Evolutionary conservation across 2,888 invertebrate genomes (phyloP).

Genomic region (Serripes groenlandicus): DNA sequence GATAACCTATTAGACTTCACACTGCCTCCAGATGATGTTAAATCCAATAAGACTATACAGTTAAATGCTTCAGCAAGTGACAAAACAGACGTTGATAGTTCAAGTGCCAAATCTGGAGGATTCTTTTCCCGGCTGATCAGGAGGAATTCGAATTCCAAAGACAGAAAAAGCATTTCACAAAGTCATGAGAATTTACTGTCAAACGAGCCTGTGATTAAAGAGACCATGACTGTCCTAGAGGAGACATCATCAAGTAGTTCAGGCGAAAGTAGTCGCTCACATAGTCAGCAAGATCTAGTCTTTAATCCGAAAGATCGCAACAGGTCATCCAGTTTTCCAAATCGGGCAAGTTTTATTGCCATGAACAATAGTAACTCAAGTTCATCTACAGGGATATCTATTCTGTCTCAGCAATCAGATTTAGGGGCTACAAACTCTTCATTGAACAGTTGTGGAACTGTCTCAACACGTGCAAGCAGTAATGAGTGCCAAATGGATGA

Average conservation of each 20-base stretch:
- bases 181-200: conserved; percentile 79
- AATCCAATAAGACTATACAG: conserved; percentile 33
- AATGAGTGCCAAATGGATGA: conserved; percentile 61
- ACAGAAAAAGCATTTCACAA: conserved; percentile 77
- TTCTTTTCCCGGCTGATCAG: conserved; percentile 80
- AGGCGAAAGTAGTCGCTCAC: conserved; percentile 61
- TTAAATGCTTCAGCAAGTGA: conserved; percentile 31
- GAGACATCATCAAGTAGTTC: conserved; percentile 68
- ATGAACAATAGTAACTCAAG: conserved; percentile 66
- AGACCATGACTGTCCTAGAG: conserved; percentile 48
- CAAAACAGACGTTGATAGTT: conserved; percentile 34
- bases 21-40: conserved; percentile 65
- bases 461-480: conserved; percentile 63
- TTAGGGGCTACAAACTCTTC: conserved; percentile 65
- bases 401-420: conserved; percentile 66
- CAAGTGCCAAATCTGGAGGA: conserved; percentile 69
- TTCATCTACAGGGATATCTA: conserved; percentile 66
- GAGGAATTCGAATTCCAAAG: conserved; percentile 77
- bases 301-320: conserved; percentile 66
- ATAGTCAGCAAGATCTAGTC: conserved; percentile 75
- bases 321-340: conserved; percentile 82
- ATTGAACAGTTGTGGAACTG: conserved; percentile 62
- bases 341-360: conserved; percentile 73
- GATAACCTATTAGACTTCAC: conserved; percentile 65
- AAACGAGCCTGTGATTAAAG: conserved; percentile 68